Evolutionary conservation across 1,140 invertebrate species (phyloP), one percentile per base, ranked within the genome.

Genomic region (Papilio polytes): DNA sequence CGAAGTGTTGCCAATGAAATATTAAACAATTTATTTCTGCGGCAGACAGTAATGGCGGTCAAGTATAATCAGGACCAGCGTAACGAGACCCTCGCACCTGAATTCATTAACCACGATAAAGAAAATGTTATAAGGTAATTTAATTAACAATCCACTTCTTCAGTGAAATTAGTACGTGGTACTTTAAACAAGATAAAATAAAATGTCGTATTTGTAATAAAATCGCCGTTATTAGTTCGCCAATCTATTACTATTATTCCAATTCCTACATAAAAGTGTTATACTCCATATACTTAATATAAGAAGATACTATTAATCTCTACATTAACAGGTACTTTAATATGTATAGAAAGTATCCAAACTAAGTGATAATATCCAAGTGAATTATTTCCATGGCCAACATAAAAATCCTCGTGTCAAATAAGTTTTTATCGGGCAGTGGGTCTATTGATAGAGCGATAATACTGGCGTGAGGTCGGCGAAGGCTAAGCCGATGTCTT

Each of bases 1-100:
- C 74, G 48, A 77, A 77, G 82, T 80, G 73, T 66, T 77, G 80
- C 20, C 26, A 76, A 80, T 81, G 82, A 80, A 48, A 82, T 82
- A 80, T 81, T 78, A 81, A 79, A 74, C 36, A 51, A 26, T 74
- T 81, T 46, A 66, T 66, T 66, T 31, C 22, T 66, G 63, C 63
- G 22, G 63, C 63, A 36, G 63, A 26, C 22, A 31, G 22, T 66
- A 66, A 15, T 66, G 26, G 63, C 63, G 22, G 26, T 66, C 63
- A 66, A 36, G 22, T 66, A 12, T 31, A 66, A 66, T 15, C 18
- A n/a, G 12, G 22, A 31, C 63, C 63, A 36, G 26, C 63, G 12
- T 66, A 66, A 26, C 22, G 26, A 66, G 63, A 66, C 63, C 63
- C 3, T 22, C 59, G 20, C 63, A 31, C 63, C 63, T 31, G 63